phyloP scores from a whole-genome alignment of 2,797 vertebrate genomes.

The Platalea minor region DNA sequence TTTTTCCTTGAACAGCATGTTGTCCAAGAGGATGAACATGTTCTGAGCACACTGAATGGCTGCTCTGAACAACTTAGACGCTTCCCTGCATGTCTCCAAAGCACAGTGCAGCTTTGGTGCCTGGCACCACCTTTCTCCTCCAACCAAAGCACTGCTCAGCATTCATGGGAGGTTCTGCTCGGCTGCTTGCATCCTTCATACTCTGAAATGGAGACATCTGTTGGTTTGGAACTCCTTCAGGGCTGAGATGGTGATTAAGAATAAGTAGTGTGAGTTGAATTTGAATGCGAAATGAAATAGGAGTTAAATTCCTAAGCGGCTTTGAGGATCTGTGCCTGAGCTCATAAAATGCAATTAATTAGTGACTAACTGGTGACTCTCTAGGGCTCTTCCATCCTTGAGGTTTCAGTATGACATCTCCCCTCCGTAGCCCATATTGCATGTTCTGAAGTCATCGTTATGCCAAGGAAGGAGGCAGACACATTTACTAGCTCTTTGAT shows the following conservation, averaged over 20 bases:
- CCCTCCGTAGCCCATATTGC: neutral
- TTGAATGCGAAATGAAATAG: slow-evolving; percentile 33
- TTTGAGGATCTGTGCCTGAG: slow-evolving; percentile 17
- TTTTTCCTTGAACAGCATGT: neutral
- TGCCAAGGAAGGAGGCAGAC: neutral
- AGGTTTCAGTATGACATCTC: neutral
- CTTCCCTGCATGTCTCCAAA: neutral
- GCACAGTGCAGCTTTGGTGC: neutral
- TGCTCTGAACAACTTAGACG: neutral
- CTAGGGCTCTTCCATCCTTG: neutral
- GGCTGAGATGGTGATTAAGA: slow-evolving; percentile 7
- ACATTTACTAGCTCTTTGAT: neutral
- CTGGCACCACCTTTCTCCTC: neutral
- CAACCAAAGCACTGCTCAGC: neutral
- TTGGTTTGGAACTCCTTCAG: slow-evolving; percentile 28
- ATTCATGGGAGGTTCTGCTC: neutral
- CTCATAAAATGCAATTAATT: slow-evolving; percentile 43
- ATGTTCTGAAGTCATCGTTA: neutral
- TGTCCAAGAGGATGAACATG: neutral
- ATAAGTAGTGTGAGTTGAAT: slow-evolving; percentile 6
- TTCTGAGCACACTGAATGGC: neutral
- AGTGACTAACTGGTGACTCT: neutral
- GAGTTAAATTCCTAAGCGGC: slow-evolving; percentile 15
- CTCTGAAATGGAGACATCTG: slow-evolving; percentile 20
- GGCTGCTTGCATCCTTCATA: neutral